Base-by-base conservation (phyloP, 2,113 vertebrate species). In the Tachuris rubrigastra region DNA sequence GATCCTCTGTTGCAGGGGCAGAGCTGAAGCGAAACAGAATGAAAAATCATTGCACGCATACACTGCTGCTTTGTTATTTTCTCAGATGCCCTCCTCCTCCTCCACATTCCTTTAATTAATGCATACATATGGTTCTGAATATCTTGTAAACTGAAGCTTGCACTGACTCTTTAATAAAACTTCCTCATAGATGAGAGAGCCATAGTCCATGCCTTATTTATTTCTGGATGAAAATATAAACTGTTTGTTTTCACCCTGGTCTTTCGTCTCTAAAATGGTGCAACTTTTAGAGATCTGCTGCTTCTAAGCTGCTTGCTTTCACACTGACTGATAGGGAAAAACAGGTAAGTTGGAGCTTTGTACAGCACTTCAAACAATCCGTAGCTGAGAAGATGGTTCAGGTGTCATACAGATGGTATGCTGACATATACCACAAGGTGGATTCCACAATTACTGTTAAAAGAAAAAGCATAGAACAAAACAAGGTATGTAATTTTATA, bases 21-120 rank as follows among this genome's bases (percentile, higher is more conserved):
- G 99, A 99, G 98, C 99, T 98, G 98, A 98, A 99, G 99, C 99
- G 98, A 99, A 99, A 99, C 99, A 99, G 98, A 99, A 99, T 99
- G 98, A 99, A 99, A 99, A 99, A 99, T 99, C 98, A 98, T 98
- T 98, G 98, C 98, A 98, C 96, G 97, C 97, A 91, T 97, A 97
- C 98, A 96, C 98, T 98, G 98, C 98, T 97, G 98, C 98, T 98
- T 98, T 98, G 98, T 98, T 98, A 98, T 98, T 98, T 98, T 98
- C 98, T 98, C 98, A 94, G 96, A 98, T 98, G 98, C 98, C 98
- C 99, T 99, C 98, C 99, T 98, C 97, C 98, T 99, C 98, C 98
- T 98, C 98, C 98, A 98, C 98, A 98, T 98, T 98, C 98, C 97
- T 98, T 98, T 99, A 99, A 99, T 99, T 99, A 99, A 99, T 98